Conservation (phyloP, 2,113 vertebrate genomes). For the Lontra canadensis region DNA sequence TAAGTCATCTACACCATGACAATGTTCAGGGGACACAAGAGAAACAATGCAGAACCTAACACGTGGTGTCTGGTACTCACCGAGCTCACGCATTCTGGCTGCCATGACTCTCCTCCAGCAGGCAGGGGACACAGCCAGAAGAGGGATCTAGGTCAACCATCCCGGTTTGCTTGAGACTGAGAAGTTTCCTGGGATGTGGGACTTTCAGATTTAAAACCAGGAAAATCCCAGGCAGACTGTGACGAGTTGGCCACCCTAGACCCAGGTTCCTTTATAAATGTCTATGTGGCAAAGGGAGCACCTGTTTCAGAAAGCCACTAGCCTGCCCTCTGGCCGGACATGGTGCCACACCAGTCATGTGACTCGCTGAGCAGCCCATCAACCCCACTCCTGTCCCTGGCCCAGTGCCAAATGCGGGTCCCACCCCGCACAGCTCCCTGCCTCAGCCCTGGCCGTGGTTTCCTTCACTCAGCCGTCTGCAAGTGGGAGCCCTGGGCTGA, state of each 20-base stretch:
- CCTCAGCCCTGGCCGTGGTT: neutral
- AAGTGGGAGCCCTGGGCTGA: neutral
- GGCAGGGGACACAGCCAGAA: neutral
- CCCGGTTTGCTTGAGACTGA: neutral
- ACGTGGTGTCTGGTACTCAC: neutral
- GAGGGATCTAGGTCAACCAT: neutral
- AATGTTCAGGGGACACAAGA: neutral
- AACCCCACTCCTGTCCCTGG: neutral
- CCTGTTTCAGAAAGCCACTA: neutral
- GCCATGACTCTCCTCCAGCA: rapidly evolving
- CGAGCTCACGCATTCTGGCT: neutral
- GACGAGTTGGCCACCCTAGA: neutral
- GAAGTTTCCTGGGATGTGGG: neutral
- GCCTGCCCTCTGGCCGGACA: neutral
- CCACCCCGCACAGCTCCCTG: neutral
- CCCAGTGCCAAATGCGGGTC: rapidly evolving
- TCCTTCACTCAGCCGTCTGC: neutral
- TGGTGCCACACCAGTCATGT: rapidly evolving
- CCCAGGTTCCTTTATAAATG: neutral
- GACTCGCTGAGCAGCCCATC: neutral
- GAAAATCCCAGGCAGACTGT: neutral
- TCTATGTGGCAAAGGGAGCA: neutral
- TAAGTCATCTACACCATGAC: rapidly evolving
- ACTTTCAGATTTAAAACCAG: neutral
- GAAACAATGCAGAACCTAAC: rapidly evolving